Base-by-base conservation (phyloP, 2,888 invertebrate genomes). In the Eupithecia exiguata region DNA sequence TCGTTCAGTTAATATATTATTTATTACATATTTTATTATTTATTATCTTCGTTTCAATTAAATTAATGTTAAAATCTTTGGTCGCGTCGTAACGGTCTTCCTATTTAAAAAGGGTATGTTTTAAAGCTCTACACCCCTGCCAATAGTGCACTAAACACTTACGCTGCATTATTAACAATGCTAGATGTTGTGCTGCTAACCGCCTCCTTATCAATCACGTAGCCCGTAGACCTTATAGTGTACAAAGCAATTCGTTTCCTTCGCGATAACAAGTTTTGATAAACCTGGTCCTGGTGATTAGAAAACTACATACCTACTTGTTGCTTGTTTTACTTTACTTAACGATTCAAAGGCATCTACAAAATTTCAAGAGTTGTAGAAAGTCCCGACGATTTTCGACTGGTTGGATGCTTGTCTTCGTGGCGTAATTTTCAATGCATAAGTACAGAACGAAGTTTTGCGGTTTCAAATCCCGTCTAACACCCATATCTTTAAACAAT, bases 201-300 rank as follows among this genome's bases (percentile, higher is more conserved):
- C 9, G 7, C 14, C 6, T 61, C 16, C 35, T 62, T 62, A 62
- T 62, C 61, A 18, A 62, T 62, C 35, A 35, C 61, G 61, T 30
- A 62, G 40, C 12, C 12, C 12, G 9, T n/a, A 18, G 18, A 38
- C 40, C 18, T 6, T 18, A 5, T 46, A 18, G 9, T n/a, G 49
- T 18, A 35, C 25, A 30, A 62, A 62, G 61, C 61, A n/a, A 43
- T 25, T 38, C 36, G 65, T 40, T 38, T 38, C 36, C 65, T 36
- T 36, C 38, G 36, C 40, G 65, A 65, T 38, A 65, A 38, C 12
- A 40, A 35, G 12, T n/a, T 65, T 65, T 40, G 65, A 65, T 65
- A 62, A 62, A 35, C 35, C 35, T 35, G 30, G 30, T 62, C 35
- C 35, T 18, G 30, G 30, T 62, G 16, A 62, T 62, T 35, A 58